Evolutionary conservation across 2,888 invertebrate genomes (phyloP), one percentile per base, ranked within the genome.

Genomic region (Zaprionus bogoriensis): DNA sequence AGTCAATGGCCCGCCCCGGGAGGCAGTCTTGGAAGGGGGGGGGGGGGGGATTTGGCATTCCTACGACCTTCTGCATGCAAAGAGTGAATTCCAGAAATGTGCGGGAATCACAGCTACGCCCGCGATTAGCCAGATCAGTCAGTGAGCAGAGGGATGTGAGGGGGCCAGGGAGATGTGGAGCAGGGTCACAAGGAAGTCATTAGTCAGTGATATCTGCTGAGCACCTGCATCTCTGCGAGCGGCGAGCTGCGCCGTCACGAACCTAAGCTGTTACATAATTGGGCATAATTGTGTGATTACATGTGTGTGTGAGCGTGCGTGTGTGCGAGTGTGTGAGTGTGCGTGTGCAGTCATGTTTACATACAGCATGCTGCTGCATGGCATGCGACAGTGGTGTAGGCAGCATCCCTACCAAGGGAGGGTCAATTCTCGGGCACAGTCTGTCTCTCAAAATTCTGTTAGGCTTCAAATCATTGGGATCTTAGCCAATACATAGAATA

Each of bases 281-380:
- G 87, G 67, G 46, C 71, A 74, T 83, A 83, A 83, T 83, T 83
- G 71, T 83, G 67, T 71, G 77, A 77, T 82, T 82, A 77, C 77
- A 74, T 72, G 70, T 62, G 54, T 61, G 72, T 61, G 54, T 47
- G 55, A 17, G 17, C 10, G 20, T 19, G 7, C 22, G 17, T 41
- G n/a, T 12, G 27, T 12, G n/a, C n/a, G n/a, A 20, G 12, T 42
- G 42, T 22, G 32, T 36, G n/a, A 22, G 9, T 19, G 10, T 53
- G 44, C 36, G 46, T 45, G 23, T 42, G 14, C 32, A 32, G 2
- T 32, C 32, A 32, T 14, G 14, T 17, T 36, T 36, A 36, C 14
- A 9, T 36, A 36, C 32, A 7, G n/a, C n/a, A n/a, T n/a, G n/a
- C n/a, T n/a, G n/a, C n/a, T n/a, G n/a, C 44, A 25, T 28, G 17